Evolutionary conservation across 2,113 vertebrate genomes (phyloP).

Genomic region (Scalopus aquaticus): DNA sequence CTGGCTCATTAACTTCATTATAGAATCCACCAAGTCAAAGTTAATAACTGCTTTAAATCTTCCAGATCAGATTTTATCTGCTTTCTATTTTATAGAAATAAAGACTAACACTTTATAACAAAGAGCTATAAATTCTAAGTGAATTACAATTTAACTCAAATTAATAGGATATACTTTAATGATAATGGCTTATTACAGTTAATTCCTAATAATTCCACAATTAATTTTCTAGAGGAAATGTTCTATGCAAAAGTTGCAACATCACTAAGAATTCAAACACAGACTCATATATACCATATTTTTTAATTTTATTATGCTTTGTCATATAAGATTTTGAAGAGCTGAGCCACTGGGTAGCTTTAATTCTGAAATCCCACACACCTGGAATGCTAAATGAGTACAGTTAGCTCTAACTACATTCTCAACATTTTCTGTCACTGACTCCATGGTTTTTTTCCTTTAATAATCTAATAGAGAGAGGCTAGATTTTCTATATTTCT

Average conservation of each 20-base stretch:
- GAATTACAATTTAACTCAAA: conserved; percentile 33
- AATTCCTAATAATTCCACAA: conserved; percentile 11
- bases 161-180: conserved; percentile 12
- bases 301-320: background rate
- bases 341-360: background rate
- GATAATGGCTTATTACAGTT: conserved; percentile 27
- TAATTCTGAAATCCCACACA: background rate
- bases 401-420: background rate
- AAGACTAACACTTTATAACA: conserved; percentile 7
- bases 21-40: conserved; percentile 23
- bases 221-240: conserved; percentile 12
- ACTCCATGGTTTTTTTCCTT: background rate
- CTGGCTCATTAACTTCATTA: conserved; percentile 53
- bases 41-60: conserved; percentile 8
- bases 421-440: no score
- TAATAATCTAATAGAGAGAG: background rate
- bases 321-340: background rate
- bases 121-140: conserved; percentile 31
- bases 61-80: background rate
- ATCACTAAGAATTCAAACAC: background rate
- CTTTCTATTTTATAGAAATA: conserved; percentile 40
- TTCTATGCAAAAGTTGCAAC: background rate
- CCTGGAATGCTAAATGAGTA: background rate
- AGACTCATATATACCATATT: background rate
- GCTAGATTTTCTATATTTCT: background rate